Evolutionary conservation across 1,140 invertebrate species (phyloP).

Genomic region (Atopsyche davidsoni): DNA sequence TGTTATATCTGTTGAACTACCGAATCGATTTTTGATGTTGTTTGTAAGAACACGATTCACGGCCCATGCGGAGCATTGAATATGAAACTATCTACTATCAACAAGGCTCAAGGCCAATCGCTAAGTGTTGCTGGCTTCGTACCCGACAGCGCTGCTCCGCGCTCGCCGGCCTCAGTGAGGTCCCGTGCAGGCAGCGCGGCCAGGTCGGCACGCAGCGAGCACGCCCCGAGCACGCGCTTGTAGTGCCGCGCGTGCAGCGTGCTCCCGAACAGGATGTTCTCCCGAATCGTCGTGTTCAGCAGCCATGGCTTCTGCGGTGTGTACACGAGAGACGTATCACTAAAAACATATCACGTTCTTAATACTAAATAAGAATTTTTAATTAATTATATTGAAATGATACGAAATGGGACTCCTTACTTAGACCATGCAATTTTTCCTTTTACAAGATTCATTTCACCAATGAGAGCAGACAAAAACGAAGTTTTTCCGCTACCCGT

Average conservation of each 20-base stretch:
- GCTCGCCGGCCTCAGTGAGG: conserved; percentile 44
- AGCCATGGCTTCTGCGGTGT: conserved; percentile 82
- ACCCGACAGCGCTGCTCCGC: conserved; percentile 10
- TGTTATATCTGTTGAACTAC: no score
- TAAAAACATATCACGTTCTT: conserved; percentile 30
- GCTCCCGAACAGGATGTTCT: conserved; percentile 78
- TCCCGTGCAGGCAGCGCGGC: conserved; percentile 53
- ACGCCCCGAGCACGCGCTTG: conserved; percentile 59
- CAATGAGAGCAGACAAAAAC: conserved; percentile 65
- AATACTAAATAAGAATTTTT: conserved; percentile 11
- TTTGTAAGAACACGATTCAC: no score
- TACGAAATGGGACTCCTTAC: conserved; percentile 40
- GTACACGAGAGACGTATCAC: conserved; percentile 58
- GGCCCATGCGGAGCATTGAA: no score
- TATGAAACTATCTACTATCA: no score
- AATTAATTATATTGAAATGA: background rate
- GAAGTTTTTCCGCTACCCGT: conserved; percentile 77
- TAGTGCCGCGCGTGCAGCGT: conserved; percentile 50
- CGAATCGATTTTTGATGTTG: no score
- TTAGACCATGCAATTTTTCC: conserved; percentile 60
- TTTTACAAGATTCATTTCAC: conserved; percentile 61
- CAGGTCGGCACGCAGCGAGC: conserved; percentile 65
- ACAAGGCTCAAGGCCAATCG: no score
- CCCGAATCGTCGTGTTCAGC: conserved; percentile 67
- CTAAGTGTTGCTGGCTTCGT: no score